These are phyloP conservation scores for Agonopterix heracliana DNA, from an alignment of 2,888 invertebrate species.

Conservation along the genomic window DNA sequence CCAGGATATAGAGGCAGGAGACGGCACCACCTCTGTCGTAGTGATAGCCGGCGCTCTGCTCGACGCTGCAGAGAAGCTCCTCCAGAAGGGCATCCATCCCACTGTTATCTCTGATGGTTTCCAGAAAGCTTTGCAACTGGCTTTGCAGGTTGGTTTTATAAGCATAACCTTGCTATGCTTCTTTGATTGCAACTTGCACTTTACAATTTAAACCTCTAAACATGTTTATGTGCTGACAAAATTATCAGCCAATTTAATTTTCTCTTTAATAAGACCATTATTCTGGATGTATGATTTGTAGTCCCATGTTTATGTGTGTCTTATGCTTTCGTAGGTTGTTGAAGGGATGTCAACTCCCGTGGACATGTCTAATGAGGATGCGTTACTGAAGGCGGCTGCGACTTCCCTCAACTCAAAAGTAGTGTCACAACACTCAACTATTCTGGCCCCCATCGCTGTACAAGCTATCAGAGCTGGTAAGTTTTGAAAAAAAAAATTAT, in stretches of 20 bases:
- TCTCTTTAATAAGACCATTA: too few relatives aligned
- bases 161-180: too few relatives aligned
- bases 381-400: conserved; percentile 94
- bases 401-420: conserved; percentile 99
- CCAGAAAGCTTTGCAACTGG: conserved; percentile 87
- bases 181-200: too few relatives aligned
- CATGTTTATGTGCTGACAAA: too few relatives aligned
- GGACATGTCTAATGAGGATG: conserved; percentile 89
- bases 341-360: conserved; percentile 90
- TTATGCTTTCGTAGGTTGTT: conserved; percentile 79
- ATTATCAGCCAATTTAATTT: too few relatives aligned
- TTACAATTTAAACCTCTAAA: too few relatives aligned
- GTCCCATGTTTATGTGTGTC: too few relatives aligned
- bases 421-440: conserved; percentile 97
- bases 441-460: conserved; percentile 97
- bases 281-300: too few relatives aligned
- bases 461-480: conserved; percentile 93
- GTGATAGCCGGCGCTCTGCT: conserved; percentile 97
- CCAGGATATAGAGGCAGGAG: conserved; percentile 99
- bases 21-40: conserved; percentile 99
- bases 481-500: conserved; percentile 10
- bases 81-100: conserved; percentile 97
- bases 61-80: conserved; percentile 94
- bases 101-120: conserved; percentile 98
- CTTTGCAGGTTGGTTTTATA: conserved; percentile 75